Base-by-base conservation (phyloP, 2,888 invertebrate species). In the Agrochola circellaris region DNA sequence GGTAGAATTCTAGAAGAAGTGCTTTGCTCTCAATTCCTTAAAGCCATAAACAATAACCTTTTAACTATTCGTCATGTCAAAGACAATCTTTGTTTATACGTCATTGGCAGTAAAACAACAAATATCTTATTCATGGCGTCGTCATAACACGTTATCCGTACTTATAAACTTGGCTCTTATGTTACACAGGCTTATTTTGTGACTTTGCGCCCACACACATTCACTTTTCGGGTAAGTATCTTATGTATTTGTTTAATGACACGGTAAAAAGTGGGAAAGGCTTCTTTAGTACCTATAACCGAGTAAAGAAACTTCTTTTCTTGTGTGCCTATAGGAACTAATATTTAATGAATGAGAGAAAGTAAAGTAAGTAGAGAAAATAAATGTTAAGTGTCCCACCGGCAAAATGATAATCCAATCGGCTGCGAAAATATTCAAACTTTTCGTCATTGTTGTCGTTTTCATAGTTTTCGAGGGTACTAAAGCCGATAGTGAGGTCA, bases 71-170 rank as follows among this genome's bases (percentile, higher is more conserved):
- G 11, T 23, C 17, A 51, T 56, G 30, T 61, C 51, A 30, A 54
- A 73, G n/a, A 60, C 42, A 26, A 61, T 70, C 70, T 70, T 6
- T 34, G 74, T 84, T 82, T 79, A 69, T 76, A 64, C 67, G 23
- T 30, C 62, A 67, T 38, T 65, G 72, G 68, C 74, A 83, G 83
- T 87, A 87, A 89, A 88, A 86, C 83, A 87, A 77, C 82, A 73
- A 83, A 88, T 87, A 86, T 84, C 83, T 87, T 87, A 85, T 79
- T 86, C 85, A 82, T 75, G 77, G 74, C 73, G 66, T 71, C 82
- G 77, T 72, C 75, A 73, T 86, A 82, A 83, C 86, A 80, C 82
- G 83, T 82, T 80, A 79, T 81, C 68, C 79, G 75, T 88, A 85
- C 86, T 87, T 87, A 81, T 34, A 68, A 80, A 81, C 77, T 81